phyloP scores from a whole-genome alignment of 2,888 invertebrate species.

The Acronicta psi region DNA sequence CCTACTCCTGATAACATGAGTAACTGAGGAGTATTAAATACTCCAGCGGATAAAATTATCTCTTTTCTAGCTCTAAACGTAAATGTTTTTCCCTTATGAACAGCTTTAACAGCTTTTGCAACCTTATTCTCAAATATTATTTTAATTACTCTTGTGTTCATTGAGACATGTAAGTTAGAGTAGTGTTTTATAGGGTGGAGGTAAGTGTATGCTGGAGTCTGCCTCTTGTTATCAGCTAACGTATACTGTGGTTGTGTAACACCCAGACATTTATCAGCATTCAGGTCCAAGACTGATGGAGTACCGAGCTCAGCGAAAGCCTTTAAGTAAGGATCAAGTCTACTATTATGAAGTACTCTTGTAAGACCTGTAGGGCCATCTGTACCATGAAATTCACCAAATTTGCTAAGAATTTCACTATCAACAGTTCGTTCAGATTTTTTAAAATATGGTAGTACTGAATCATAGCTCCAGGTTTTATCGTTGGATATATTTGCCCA shows the following conservation, averaged over 20 bases:
- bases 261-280: conserved; percentile 23
- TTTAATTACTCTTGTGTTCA: conserved; percentile 40
- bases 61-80: conserved; percentile 41
- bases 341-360: conserved; percentile 18
- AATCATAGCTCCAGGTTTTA: conserved; percentile 33
- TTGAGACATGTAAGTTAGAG: conserved; percentile 36
- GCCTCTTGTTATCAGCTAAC: conserved; percentile 31
- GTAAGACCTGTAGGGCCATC: conserved; percentile 37
- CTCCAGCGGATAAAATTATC: conserved; percentile 42
- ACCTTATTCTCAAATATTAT: conserved; percentile 34
- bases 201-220: conserved; percentile 39
- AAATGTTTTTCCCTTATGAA: conserved; percentile 19
- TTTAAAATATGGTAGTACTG: conserved; percentile 31
- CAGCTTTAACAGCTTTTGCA: conserved; percentile 37
- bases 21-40: conserved; percentile 42
- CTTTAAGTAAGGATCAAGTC: conserved; percentile 22
- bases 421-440: conserved; percentile 31
- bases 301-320: conserved; percentile 44
- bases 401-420: conserved; percentile 6
- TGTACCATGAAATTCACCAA: conserved; percentile 33
- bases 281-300: conserved; percentile 37
- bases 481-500: conserved; percentile 31
- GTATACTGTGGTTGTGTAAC: conserved; percentile 29
- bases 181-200: conserved; percentile 21
- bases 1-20: conserved; percentile 49